Conservation (phyloP, 2,113 vertebrate genomes). For the Sprattus sprattus region DNA sequence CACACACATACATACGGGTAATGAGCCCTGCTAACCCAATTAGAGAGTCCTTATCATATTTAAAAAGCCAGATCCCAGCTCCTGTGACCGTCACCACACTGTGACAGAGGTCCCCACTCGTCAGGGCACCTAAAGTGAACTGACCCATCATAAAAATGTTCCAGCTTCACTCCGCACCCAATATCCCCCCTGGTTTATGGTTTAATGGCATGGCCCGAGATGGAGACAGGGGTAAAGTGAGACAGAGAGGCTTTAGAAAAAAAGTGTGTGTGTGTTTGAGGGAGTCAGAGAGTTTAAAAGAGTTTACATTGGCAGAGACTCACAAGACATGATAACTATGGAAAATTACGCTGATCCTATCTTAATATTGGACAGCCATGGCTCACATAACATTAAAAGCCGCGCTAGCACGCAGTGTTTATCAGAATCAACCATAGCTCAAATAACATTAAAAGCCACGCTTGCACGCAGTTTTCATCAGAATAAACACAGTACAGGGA, state of each 20-base stretch:
- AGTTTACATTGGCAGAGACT: background rate
- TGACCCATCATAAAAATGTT: background rate
- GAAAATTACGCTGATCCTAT: background rate
- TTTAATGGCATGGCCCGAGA: background rate
- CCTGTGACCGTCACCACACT: background rate
- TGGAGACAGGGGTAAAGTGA: background rate
- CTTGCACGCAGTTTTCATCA: background rate
- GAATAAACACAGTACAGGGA: background rate
- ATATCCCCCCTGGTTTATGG: background rate
- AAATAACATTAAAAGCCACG: background rate
- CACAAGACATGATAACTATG: background rate
- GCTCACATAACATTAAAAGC: background rate
- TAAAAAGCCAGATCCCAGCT: background rate
- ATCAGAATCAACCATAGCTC: background rate
- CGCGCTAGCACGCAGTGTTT: background rate
- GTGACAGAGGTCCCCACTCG: too few relatives aligned
- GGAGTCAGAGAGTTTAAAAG: background rate
- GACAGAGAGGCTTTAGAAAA: background rate
- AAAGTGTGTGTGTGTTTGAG: background rate
- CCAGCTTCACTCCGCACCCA: background rate
- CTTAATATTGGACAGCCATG: background rate
- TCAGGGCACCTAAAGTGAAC: background rate
- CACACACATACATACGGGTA: conserved; percentile 3
- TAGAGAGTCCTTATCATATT: conserved; percentile 37
- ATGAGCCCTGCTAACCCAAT: conserved; percentile 65